Evolutionary conservation across 2,113 vertebrate species (phyloP), one percentile per base, ranked within the genome.

Genomic region (Herpetotheres cachinnans): DNA sequence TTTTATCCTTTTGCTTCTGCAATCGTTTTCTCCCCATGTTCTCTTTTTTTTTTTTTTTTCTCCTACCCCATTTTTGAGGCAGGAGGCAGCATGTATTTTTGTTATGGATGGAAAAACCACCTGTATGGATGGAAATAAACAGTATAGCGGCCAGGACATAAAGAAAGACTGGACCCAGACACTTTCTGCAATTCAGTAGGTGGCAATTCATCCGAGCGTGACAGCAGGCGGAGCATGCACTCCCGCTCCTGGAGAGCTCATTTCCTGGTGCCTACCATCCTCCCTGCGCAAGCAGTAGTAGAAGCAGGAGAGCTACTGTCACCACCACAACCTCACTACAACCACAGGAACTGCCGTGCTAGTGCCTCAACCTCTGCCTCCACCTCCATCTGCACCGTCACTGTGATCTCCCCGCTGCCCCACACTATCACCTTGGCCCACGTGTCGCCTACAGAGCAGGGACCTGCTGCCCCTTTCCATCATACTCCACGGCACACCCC

Each of bases 381-480:
- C 25, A 16, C 49, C 58, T 7, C 42, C 67, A 49, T 16, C 58
- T 25, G 58, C 34, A 47, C 40, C 49, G 40, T 13, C 50, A 56
- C 0, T 1, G 50, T 42, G n/a, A n/a, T n/a, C 12, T 42, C 30
- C 40, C 12, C 1, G 1, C 16, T 1, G 1, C 16, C 10, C 47
- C 25, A 22, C 21, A 2, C 21, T 21, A 5, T 17, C 42, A 30
- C 20, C n/a, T 49, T 54, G 32, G 16, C 54, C 40, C 38, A n/a
- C 6, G 2, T 17, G 24, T 42, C 55, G 30, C 54, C 71, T n/a
- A 9, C 27, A 24, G 38, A 69, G 27, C 2, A 13, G 34, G 27
- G 38, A 69, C 27, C 15, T 69, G 46, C 32, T 44, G 32, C 18
- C 32, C 24, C 46, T 59, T 67, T 29, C 46, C 52, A 20, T 34